Conservation (phyloP, 2,888 invertebrate species). For the Oxyteleia sp. region DNA sequence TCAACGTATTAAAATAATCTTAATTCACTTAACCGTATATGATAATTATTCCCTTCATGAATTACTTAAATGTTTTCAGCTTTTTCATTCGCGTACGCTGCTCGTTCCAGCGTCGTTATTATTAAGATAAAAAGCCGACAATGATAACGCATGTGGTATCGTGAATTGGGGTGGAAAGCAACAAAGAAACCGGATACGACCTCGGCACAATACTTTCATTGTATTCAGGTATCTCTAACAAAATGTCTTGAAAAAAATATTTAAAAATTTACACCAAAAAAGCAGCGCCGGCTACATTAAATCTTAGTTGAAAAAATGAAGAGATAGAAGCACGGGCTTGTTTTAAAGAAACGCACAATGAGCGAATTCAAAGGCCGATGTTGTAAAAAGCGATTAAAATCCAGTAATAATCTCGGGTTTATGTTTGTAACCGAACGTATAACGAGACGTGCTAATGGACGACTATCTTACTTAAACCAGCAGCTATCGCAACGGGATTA, state of each 20-base stretch:
- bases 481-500: slow-evolving; percentile 61
- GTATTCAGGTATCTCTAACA: slow-evolving; percentile 46
- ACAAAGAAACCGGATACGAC: slow-evolving; percentile 60
- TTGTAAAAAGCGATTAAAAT: slow-evolving; percentile 55
- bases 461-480: slow-evolving; percentile 74
- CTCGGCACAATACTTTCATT: slow-evolving; percentile 62
- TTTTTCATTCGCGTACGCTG: slow-evolving; percentile 6
- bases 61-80: slow-evolving; percentile 11
- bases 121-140: slow-evolving; percentile 56
- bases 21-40: slow-evolving; percentile 5
- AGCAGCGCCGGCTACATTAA: slow-evolving; percentile 35
- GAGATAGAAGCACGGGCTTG: slow-evolving; percentile 13
- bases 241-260: slow-evolving; percentile 59
- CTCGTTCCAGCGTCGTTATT: slow-evolving; percentile 30
- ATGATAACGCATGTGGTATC: slow-evolving; percentile 61
- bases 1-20: slow-evolving; percentile 2
- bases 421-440: slow-evolving; percentile 30
- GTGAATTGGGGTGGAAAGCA: slow-evolving; percentile 56
- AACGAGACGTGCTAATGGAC: slow-evolving; percentile 58
- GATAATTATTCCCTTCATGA: slow-evolving; percentile 15
- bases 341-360: slow-evolving; percentile 15
- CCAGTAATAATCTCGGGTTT: slow-evolving; percentile 43
- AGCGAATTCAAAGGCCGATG: slow-evolving; percentile 29
- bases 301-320: slow-evolving; percentile 11
- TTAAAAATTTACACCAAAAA: slow-evolving; percentile 39